Conservation (phyloP, 2,888 invertebrate species). For the Phyllotreta striolata region DNA sequence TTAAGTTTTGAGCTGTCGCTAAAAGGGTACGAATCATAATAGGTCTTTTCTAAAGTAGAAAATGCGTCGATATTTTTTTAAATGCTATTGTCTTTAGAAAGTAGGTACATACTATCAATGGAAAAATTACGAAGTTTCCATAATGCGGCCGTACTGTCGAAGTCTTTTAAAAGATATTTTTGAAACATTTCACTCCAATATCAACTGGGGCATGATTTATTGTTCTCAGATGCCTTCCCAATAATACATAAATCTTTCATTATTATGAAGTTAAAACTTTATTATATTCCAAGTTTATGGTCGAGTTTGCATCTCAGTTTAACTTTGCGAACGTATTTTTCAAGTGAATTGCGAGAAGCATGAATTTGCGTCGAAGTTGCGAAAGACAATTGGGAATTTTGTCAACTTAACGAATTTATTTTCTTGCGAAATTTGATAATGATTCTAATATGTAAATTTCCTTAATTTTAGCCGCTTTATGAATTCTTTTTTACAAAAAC, state of each 20-base stretch:
- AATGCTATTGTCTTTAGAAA: too few species aligned
- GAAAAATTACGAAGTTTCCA: conserved; percentile 9
- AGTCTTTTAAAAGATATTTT: conserved; percentile 15
- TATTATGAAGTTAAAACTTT: conserved; percentile 34
- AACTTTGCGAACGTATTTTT: conserved; percentile 28
- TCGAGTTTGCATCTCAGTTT: conserved; percentile 32
- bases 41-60: too few species aligned
- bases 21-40: too few species aligned
- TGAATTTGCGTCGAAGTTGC: conserved; percentile 26
- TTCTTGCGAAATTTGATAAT: too few species aligned
- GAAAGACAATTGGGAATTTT: conserved; percentile 16
- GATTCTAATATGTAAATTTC: too few species aligned
- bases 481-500: too few species aligned
- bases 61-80: too few species aligned
- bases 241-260: conserved; percentile 35
- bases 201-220: conserved; percentile 31
- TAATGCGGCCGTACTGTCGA: not conserved
- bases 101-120: not conserved
- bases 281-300: conserved; percentile 35
- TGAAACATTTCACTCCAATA: conserved; percentile 27
- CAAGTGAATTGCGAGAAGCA: conserved; percentile 23
- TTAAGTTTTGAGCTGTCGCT: too few species aligned
- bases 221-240: conserved; percentile 32
- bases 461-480: too few species aligned
- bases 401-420: not conserved